Evolutionary conservation across 2,797 vertebrate genomes (phyloP).

Genomic region (Cuculus canorus): DNA sequence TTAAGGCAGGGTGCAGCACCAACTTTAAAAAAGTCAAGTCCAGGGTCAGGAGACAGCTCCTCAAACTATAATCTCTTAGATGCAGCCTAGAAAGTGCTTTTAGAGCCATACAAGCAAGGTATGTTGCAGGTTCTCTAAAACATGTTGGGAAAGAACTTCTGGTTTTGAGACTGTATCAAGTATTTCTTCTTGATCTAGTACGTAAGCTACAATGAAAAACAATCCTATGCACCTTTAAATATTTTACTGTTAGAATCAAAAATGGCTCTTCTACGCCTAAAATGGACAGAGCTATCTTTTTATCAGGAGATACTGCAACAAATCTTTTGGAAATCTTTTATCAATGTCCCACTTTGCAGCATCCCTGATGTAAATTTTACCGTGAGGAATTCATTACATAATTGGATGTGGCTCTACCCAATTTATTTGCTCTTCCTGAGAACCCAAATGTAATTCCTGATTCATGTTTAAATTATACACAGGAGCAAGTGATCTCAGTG

Average conservation of each 20-base stretch:
- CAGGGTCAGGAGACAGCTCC: background rate
- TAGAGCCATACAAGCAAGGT: conserved; percentile 1
- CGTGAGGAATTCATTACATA: conserved; percentile 57
- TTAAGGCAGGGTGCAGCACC: background rate
- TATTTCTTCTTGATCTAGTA: background rate
- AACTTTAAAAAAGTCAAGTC: background rate
- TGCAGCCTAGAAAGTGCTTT: conserved; percentile 12
- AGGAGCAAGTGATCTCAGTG: conserved; percentile 14
- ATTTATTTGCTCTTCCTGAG: conserved; percentile 57
- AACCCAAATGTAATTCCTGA: conserved; percentile 45
- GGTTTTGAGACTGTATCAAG: background rate
- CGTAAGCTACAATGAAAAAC: conserved; percentile 4
- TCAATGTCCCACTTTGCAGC: conserved; percentile 18
- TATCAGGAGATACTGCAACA: background rate
- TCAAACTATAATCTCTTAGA: background rate
- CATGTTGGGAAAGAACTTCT: background rate
- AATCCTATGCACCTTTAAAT: background rate
- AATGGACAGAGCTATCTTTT: conserved; percentile 19
- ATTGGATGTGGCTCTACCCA: conserved; percentile 54
- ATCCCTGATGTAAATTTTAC: background rate
- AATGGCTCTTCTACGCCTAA: conserved; percentile 34
- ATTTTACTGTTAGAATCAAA: conserved; percentile 15
- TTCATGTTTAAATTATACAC: conserved; percentile 50
- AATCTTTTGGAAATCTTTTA: conserved; percentile 39
- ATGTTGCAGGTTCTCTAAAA: background rate